Percentiles rank a stretch among this genome's conserved stretches.
Evolutionary conservation across 2,113 vertebrate species (phyloP).

Genomic region (Otis tarda): DNA sequence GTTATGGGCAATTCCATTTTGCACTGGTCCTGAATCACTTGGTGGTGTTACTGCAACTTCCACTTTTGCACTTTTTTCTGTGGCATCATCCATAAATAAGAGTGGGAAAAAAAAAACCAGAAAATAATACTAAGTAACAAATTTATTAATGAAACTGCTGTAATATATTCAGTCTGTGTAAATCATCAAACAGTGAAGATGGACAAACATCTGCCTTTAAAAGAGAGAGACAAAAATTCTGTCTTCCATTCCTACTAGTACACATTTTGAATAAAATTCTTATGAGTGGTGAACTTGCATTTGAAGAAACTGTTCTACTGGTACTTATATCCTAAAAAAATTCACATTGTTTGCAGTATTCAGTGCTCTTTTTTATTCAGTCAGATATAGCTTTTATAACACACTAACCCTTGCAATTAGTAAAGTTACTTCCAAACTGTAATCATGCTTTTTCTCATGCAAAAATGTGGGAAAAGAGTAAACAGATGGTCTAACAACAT

Average conservation of each 20-base stretch:
- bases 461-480: background rate
- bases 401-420: background rate
- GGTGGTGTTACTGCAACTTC: slow-evolving; percentile 94
- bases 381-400: background rate
- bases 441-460: background rate
- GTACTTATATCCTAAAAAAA: background rate
- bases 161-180: background rate
- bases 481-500: background rate
- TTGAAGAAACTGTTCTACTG: background rate
- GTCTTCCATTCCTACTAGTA: background rate
- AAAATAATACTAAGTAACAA: background rate
- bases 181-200: background rate
- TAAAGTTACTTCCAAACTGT: background rate
- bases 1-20: slow-evolving; percentile 87
- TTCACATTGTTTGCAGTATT: background rate
- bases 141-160: background rate
- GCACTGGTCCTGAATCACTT: slow-evolving; percentile 86
- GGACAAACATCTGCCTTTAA: background rate
- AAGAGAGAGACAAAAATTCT: background rate
- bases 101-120: slow-evolving; percentile 12
- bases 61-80: slow-evolving; percentile 90
- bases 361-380: background rate
- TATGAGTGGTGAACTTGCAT: background rate
- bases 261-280: background rate
- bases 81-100: background rate